Conservation (phyloP, 2,113 vertebrate species). For the Cisticola juncidis region DNA sequence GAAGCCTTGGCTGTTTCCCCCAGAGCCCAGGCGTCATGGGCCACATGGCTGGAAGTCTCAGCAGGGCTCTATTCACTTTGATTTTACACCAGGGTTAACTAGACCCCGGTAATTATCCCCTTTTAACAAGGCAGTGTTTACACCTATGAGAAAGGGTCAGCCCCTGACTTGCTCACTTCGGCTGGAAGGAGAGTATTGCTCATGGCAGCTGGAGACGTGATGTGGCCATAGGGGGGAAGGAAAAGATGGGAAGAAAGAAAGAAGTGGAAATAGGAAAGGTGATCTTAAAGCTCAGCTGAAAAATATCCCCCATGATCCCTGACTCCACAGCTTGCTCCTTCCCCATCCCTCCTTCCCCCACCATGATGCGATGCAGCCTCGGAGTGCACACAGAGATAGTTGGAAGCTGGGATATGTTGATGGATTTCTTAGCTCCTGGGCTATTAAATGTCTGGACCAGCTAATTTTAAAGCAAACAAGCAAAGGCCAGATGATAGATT, state of each 20-base stretch:
- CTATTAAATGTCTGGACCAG: conserved; percentile 41
- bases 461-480: conserved; percentile 34
- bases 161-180: neutral
- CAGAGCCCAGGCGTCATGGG: conserved; percentile 15
- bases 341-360: neutral
- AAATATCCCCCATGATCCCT: conserved; percentile 1
- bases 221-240: neutral
- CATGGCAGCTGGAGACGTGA: conserved; percentile 26
- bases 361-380: neutral
- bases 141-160: conserved; percentile 45
- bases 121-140: conserved; percentile 66
- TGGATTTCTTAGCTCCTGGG: conserved; percentile 51
- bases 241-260: conserved; percentile 8
- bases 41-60: conserved; percentile 6
- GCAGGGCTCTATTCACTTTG: conserved; percentile 57
- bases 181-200: conserved; percentile 18
- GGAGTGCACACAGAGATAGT: neutral
- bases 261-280: neutral
- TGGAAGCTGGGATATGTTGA: conserved; percentile 17
- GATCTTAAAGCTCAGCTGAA: conserved; percentile 51
- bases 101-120: conserved; percentile 56
- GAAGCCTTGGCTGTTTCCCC: conserved; percentile 36
- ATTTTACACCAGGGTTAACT: conserved; percentile 60
- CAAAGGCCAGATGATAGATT: conserved; percentile 32
- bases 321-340: neutral